Evolutionary conservation across 1,140 invertebrate species (phyloP).

Genomic region (Ceratosolen fusciceps): DNA sequence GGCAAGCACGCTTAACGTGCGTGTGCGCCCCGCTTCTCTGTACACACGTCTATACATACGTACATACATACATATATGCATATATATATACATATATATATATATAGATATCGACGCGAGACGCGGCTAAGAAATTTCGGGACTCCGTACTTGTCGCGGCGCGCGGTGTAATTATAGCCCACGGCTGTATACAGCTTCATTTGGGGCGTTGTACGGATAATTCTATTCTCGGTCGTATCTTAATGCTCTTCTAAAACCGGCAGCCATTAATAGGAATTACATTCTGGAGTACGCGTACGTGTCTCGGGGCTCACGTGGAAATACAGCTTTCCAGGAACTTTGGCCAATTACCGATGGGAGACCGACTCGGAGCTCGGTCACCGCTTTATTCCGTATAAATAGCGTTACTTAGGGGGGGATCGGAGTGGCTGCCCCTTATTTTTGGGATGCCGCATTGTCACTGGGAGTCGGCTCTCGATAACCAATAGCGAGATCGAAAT

Average conservation of each 20-base stretch:
- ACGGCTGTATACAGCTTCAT: neutral
- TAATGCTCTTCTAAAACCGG: neutral
- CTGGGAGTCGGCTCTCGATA: too few species aligned
- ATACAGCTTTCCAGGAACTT: neutral
- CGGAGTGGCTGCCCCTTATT: neutral
- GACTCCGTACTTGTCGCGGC: neutral
- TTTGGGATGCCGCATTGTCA: neutral
- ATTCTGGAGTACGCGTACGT: neutral
- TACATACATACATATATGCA: too few species aligned
- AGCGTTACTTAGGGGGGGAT: neutral
- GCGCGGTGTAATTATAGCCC: neutral
- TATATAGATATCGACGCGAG: neutral
- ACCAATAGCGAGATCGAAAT: too few species aligned
- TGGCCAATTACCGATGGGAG: neutral
- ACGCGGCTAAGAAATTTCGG: neutral
- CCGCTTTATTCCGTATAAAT: neutral
- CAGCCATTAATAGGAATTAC: neutral
- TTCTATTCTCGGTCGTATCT: constrained; percentile 8
- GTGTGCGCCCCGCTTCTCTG: too few species aligned
- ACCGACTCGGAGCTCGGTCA: neutral
- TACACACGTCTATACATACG: too few species aligned
- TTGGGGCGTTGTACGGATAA: constrained; percentile 3
- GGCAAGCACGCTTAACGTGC: too few species aligned
- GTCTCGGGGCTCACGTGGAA: neutral
- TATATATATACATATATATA: too few species aligned